Percentiles rank a stretch among this genome's conserved stretches.
These are phyloP conservation scores for Peromyscus nudipes DNA, from an alignment of 2,797 vertebrate species.

Conservation along the genomic window DNA sequence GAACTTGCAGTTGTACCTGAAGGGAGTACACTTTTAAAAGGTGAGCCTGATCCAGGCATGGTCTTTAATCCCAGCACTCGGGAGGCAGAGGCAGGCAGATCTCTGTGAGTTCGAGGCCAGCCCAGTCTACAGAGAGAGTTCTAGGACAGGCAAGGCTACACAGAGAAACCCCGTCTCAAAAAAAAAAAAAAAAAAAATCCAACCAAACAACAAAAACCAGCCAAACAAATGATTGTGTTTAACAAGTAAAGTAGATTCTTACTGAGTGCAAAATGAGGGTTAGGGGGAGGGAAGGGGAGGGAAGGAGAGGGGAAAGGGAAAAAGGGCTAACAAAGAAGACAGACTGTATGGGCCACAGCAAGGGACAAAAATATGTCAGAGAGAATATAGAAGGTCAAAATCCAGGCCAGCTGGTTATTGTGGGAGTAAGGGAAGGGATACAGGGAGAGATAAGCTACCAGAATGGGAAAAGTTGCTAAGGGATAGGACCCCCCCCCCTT, in stretches of 20 bases:
- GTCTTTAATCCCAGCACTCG: not conserved
- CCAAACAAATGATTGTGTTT: not conserved
- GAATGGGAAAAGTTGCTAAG: slow-evolving; percentile 60
- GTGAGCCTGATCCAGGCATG: not conserved
- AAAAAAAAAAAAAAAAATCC: not conserved
- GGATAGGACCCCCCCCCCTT: slow-evolving; percentile 58
- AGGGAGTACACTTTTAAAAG: not conserved
- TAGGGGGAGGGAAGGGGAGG: not conserved
- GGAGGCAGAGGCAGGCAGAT: not conserved
- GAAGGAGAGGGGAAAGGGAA: not conserved
- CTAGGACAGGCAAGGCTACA: not conserved
- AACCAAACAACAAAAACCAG: not conserved
- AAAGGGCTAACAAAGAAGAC: slow-evolving; percentile 17
- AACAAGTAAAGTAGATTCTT: slow-evolving; percentile 43
- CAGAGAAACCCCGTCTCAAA: not conserved
- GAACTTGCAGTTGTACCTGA: not conserved
- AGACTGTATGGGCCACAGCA: not conserved
- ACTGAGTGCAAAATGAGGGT: slow-evolving; percentile 30
- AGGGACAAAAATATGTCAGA: slow-evolving; percentile 71
- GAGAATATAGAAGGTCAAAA: slow-evolving; percentile 70
- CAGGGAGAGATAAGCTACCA: slow-evolving; percentile 52
- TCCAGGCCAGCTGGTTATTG: slow-evolving; percentile 73
- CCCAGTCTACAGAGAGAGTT: not conserved
- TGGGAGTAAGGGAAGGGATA: slow-evolving; percentile 44
- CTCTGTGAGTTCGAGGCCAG: not conserved